Evolutionary conservation across 2,113 vertebrate species (phyloP).

Genomic region (Emydura subglobosa): DNA sequence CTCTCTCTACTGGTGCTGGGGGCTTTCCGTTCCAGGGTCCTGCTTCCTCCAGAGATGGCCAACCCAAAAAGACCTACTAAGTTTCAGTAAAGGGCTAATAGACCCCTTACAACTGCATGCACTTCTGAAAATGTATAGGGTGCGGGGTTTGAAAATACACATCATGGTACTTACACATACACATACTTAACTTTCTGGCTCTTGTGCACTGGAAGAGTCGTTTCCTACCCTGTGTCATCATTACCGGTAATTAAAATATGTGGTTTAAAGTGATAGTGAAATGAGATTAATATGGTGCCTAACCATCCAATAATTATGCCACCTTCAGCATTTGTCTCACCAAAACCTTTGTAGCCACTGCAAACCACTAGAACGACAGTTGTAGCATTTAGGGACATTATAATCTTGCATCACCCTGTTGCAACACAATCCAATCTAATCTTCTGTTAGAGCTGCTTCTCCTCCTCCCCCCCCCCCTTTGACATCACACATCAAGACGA

Average conservation of each 20-base stretch:
- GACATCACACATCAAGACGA: neutral
- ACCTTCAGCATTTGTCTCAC: neutral
- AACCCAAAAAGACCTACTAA: too few relatives aligned
- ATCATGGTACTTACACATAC: too few relatives aligned
- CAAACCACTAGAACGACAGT: neutral
- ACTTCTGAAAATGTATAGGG: too few relatives aligned
- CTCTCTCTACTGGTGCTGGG: too few relatives aligned
- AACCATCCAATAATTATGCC: neutral
- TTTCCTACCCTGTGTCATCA: neutral
- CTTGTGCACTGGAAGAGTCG: too few relatives aligned
- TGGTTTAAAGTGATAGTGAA: too few relatives aligned
- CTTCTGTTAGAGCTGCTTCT: neutral
- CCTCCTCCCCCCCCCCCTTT: neutral
- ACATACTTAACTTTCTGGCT: too few relatives aligned
- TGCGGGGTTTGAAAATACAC: too few relatives aligned
- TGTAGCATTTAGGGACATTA: neutral
- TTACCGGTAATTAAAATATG: neutral
- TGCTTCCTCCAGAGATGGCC: too few relatives aligned
- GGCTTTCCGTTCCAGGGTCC: too few relatives aligned
- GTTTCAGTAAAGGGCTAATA: too few relatives aligned
- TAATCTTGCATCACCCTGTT: neutral
- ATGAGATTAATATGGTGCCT: neutral
- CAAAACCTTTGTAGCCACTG: neutral
- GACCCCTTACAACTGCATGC: too few relatives aligned
- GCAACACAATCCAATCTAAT: neutral